Base-by-base conservation (phyloP, 2,888 invertebrate genomes). In the Dendrolimus houi region DNA sequence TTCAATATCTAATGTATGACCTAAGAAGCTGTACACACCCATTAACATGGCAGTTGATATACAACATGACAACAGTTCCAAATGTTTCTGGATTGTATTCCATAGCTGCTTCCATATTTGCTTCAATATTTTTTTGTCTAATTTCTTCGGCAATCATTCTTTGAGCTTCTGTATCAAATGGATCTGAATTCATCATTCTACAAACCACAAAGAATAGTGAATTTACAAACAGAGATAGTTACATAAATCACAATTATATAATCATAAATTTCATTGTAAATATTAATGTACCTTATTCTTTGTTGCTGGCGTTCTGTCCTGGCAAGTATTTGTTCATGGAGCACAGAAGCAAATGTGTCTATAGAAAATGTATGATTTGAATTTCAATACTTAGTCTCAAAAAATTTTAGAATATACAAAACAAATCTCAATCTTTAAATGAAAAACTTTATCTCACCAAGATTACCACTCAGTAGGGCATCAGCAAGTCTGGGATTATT, bases 1-100 rank as follows among this genome's bases (percentile, higher is more conserved):
- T 29, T 29, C 29, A 6, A 29, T 29, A 29, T 29, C 29, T 6
- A 29, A 29, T 29, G 29, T 29, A 29, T 29, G 29, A 29, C 29
- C 29, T 3, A 29, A 29, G 29, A 29, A 1, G 29, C 29, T 29
- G 29, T 55, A 53, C 69, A 67, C 65, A 90, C 90, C 98, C 98
- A 87, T 99, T 99, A 1, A 99, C 99, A 83, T 94, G 95, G 82
- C 99, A 98, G 81, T 99, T 97, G 61, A 99, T 98, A 82, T 99
- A 96, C 69, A 99, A 92, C 99, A 99, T 99, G 55, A 97, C 96
- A 54, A 99, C 99, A 47, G 97, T 97, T 59, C 98, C 99, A 86
- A 99, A 99, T 54, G 97, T 98, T 87, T 99, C 99, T 0, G 99
- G 99, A 85, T 98, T 97, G 81, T 97, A 97, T 79, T 99, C 99